Evolutionary conservation across 2,888 invertebrate genomes (phyloP), one percentile per base, ranked within the genome.

Genomic region (Venusia cambrica): DNA sequence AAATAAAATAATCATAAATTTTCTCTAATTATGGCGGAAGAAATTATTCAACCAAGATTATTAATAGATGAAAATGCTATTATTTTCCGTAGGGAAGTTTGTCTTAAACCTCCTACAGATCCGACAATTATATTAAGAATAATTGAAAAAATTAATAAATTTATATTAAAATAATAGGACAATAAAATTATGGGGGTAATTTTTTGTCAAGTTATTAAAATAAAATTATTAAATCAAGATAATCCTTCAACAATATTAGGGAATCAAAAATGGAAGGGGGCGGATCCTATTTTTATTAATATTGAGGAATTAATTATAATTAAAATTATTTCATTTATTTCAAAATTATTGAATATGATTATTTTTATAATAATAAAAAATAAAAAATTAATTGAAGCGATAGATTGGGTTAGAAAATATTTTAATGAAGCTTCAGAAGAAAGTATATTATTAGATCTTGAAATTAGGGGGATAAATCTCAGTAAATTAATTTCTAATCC

Each of bases 151-250:
- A 72, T 54, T 58, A 88, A 57, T 62, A 88, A 73, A 54, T 72
- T 68, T 55, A 65, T 67, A 64, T 75, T 71, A 58, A 71, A 63
- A 62, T 75, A 73, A 66, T 87, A 88, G 27, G 81, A 85, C 21
- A 89, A 53, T 58, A 90, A 50, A 67, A 89, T 79, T 77, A 91
- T 71, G 1, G 90, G 90, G 16, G 89, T 81, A 77, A 90, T 87
- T 89, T 91, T 91, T 90, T 91, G 91, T 81, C 90, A 90, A 0
- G 89, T 89, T 75, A 90, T 75, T 78, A 90, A 64, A 59, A 90
- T 73, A 57, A 90, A 68, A 41, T 73, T 65, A 72, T 89, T 90
- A 47, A 80, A 64, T 89, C 90, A 91, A 12, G 66, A 73, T 78
- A 90, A 52, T 1, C 89, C 89, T 78, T 89, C 89, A 53, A 89